Evolutionary conservation across 2,888 invertebrate species (phyloP).

Genomic region (Dasypogon diadema): DNA sequence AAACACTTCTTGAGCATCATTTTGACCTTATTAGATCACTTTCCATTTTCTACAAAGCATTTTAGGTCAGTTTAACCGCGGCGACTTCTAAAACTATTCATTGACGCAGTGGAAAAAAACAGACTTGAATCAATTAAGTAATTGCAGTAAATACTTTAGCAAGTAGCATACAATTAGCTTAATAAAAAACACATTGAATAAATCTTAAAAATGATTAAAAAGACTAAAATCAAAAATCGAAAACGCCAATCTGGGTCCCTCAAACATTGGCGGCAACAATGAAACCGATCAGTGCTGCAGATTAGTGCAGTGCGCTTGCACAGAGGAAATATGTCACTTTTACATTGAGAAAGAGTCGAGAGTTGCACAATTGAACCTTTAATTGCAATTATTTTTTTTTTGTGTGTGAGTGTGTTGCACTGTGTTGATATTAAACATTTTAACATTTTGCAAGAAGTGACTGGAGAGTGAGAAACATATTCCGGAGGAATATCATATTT

Average conservation of each 20-base stretch:
- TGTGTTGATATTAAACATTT: background rate
- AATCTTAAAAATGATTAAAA: slow-evolving; percentile 1
- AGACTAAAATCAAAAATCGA: slow-evolving; percentile 1
- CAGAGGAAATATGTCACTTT: slow-evolving; percentile 24
- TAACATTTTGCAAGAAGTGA: background rate
- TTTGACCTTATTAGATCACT: background rate
- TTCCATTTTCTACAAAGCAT: background rate
- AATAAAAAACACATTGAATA: background rate
- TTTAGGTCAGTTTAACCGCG: background rate
- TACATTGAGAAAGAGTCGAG: slow-evolving; percentile 14
- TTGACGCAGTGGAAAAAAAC: background rate
- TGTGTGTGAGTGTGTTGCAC: too few species aligned
- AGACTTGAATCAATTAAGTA: background rate
- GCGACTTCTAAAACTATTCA: background rate
- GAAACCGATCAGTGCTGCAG: slow-evolving; percentile 8
- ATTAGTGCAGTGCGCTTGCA: slow-evolving; percentile 11
- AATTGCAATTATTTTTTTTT: slow-evolving; percentile 9
- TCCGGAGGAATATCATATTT: background rate
- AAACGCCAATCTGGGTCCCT: background rate
- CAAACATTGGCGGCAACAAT: background rate
- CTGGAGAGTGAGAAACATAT: background rate
- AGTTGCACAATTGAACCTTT: slow-evolving; percentile 9
- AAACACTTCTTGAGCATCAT: background rate
- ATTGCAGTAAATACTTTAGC: background rate
- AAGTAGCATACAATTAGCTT: background rate